phyloP scores from a whole-genome alignment of 2,888 invertebrate genomes.

The Drosophila trichaetosa region DNA sequence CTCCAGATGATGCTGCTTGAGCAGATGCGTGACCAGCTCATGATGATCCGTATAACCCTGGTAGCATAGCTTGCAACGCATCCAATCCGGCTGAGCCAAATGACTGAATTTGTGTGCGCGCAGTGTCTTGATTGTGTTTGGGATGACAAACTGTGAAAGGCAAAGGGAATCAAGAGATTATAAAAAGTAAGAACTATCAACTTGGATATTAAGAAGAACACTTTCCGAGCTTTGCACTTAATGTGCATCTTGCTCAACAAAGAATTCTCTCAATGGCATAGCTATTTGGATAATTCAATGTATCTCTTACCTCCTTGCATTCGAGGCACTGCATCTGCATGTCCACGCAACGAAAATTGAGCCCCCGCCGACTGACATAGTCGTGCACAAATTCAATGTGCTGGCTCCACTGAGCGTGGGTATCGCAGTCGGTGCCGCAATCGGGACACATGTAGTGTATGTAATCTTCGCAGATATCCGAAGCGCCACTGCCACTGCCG shows the following conservation, averaged over 20 bases:
- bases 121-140: conserved; percentile 70
- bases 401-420: conserved; percentile 77
- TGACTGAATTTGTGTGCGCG: conserved; percentile 80
- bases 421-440: conserved; percentile 78
- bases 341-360: conserved; percentile 76
- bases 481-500: conserved; percentile 15
- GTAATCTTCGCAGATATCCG: conserved; percentile 76
- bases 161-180: conserved; percentile 1
- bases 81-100: conserved; percentile 76
- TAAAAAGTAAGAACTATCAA: background rate
- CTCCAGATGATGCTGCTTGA: conserved; percentile 71
- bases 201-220: background rate
- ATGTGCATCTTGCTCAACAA: background rate
- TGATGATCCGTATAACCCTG: conserved; percentile 65
- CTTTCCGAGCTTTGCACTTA: background rate
- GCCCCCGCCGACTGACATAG: conserved; percentile 73
- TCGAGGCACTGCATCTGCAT: conserved; percentile 78
- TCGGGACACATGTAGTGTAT: conserved; percentile 81
- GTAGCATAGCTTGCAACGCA: conserved; percentile 81
- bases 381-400: conserved; percentile 82
- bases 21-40: conserved; percentile 70
- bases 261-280: background rate
- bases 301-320: conserved; percentile 68
- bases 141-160: conserved; percentile 60
- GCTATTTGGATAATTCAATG: background rate